phyloP scores from a whole-genome alignment of 2,888 invertebrate genomes.

The Callyntrura guangdongensis region DNA sequence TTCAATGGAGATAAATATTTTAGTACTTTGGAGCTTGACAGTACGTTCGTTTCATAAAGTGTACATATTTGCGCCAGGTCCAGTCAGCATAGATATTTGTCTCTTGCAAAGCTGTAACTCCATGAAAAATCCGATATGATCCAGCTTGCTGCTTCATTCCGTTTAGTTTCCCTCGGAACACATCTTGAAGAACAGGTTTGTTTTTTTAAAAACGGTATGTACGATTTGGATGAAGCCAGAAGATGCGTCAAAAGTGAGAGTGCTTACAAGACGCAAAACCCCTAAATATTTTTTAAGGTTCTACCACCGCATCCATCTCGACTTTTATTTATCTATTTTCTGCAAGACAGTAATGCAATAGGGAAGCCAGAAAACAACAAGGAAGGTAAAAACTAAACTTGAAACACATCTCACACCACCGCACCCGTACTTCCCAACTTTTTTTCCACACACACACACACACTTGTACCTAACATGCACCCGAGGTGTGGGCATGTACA shows the following conservation, averaged over 20 bases:
- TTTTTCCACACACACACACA: conserved; percentile 5
- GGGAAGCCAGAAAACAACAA: conserved; percentile 33
- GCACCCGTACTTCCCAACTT: conserved; percentile 30
- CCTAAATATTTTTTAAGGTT: background rate
- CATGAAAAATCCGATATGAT: no score
- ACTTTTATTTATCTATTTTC: conserved; percentile 15
- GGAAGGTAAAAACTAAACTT: conserved; percentile 38
- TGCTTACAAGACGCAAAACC: background rate
- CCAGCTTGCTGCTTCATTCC: background rate
- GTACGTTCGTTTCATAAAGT: no score
- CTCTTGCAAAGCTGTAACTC: no score
- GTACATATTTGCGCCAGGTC: no score
- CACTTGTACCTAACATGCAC: background rate
- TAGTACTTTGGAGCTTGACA: no score
- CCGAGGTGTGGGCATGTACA: background rate
- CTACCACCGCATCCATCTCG: background rate
- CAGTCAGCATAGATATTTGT: no score
- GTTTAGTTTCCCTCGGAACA: background rate
- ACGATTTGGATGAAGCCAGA: background rate
- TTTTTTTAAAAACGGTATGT: no score
- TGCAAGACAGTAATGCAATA: conserved; percentile 29
- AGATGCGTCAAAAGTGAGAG: background rate
- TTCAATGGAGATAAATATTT: no score
- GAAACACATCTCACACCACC: conserved; percentile 13
- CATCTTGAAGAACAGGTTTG: conserved; percentile 10